Evolutionary conservation across 2,797 vertebrate genomes (phyloP).

Genomic region (Petrocephalus schoutedeni): DNA sequence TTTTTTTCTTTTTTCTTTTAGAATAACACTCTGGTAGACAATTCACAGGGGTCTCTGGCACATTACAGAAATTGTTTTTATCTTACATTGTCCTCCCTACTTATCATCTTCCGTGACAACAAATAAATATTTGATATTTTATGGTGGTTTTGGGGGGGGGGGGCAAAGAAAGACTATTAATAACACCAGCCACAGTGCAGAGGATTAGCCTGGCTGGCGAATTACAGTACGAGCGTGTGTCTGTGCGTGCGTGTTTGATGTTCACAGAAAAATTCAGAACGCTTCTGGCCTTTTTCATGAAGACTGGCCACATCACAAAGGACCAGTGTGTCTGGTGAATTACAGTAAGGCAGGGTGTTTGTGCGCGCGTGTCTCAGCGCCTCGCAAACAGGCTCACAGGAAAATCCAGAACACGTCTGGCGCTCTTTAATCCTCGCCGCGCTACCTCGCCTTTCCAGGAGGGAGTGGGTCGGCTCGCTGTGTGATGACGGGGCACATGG

Average conservation of each 20-base stretch:
- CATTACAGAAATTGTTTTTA: constrained; percentile 34
- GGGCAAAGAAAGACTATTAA: constrained; percentile 26
- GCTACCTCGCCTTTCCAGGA: not conserved
- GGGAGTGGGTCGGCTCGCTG: not conserved
- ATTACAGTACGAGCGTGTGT: not conserved
- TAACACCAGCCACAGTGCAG: constrained; percentile 10
- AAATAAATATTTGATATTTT: constrained; percentile 33
- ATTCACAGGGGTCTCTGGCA: constrained; percentile 26
- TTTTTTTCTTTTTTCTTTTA: constrained; percentile 21
- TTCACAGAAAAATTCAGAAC: constrained; percentile 1
- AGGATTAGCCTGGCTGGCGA: constrained; percentile 15
- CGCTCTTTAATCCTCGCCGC: not conserved
- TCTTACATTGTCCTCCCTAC: constrained; percentile 27
- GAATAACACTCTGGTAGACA: not conserved
- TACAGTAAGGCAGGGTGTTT: not conserved
- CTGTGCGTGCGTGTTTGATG: constrained; percentile 2
- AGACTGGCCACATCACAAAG: not conserved
- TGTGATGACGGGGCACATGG: not conserved
- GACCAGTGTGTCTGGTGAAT: not conserved
- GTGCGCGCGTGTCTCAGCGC: not conserved
- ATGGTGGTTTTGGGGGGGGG: constrained; percentile 7
- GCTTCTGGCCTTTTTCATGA: not conserved
- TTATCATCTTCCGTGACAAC: constrained; percentile 29
- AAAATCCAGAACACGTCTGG: not conserved
- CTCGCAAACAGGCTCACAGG: not conserved